Conservation (phyloP, 2,888 invertebrate species). For the Eretmocerus hayati region DNA sequence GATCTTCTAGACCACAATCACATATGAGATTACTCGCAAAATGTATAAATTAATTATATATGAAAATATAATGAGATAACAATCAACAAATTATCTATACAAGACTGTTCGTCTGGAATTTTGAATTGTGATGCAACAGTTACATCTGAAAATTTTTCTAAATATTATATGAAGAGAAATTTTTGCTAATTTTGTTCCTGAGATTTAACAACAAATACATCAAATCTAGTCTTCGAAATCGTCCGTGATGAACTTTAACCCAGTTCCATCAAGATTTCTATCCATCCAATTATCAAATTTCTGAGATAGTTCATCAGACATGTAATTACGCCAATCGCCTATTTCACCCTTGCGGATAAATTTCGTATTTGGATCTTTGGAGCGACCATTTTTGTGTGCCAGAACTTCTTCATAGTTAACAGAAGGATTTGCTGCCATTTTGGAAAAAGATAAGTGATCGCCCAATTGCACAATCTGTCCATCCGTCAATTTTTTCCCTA, state of each 20-base stretch:
- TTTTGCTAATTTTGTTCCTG: no score
- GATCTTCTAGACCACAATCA: no score
- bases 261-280: constrained; percentile 56
- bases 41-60: no score
- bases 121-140: no score
- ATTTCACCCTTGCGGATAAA: constrained; percentile 73
- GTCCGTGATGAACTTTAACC: constrained; percentile 51
- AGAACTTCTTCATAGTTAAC: constrained; percentile 66
- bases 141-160: no score
- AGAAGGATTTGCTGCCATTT: constrained; percentile 74
- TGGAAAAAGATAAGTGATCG: constrained; percentile 70
- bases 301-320: constrained; percentile 64
- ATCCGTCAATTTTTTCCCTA: constrained; percentile 60
- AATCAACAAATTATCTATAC: no score
- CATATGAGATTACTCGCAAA: no score
- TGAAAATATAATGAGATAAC: no score
- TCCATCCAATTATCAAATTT: constrained; percentile 68
- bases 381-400: constrained; percentile 50
- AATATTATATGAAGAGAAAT: no score
- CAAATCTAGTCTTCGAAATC: constrained; percentile 12
- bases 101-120: no score
- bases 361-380: constrained; percentile 51
- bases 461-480: constrained; percentile 61
- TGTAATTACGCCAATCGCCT: constrained; percentile 74
- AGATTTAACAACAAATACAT: no score